Percentiles rank a stretch among this genome's conserved stretches.
These are phyloP conservation scores for Drosophila setosimentum DNA, from an alignment of 2,888 invertebrate genomes.

Conservation along the genomic window DNA sequence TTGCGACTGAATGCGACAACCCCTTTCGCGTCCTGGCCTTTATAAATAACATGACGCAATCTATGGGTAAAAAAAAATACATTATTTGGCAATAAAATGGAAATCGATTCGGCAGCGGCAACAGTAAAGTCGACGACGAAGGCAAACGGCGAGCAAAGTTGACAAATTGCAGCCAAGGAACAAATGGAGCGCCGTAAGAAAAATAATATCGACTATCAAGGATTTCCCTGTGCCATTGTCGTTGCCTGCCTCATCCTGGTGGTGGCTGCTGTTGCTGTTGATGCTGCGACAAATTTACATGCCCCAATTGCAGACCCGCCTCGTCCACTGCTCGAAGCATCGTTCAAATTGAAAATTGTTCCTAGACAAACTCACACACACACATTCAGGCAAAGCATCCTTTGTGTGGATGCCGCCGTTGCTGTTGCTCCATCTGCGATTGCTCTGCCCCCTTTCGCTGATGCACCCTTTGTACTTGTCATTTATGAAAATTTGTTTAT, in stretches of 20 bases:
- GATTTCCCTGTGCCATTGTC: constrained; percentile 66
- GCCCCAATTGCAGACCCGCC: constrained; percentile 71
- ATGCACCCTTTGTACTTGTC: constrained; percentile 74
- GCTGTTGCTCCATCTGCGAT: constrained; percentile 41
- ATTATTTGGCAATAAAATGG: constrained; percentile 83
- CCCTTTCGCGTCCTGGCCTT: constrained; percentile 48
- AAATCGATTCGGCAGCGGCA: constrained; percentile 69
- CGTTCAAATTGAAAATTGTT: constrained; percentile 75
- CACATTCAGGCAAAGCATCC: constrained; percentile 51
- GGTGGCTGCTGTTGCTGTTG: constrained; percentile 24
- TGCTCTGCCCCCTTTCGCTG: constrained; percentile 12
- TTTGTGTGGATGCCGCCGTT: constrained; percentile 57
- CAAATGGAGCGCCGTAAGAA: constrained; percentile 80
- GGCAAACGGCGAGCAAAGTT: constrained; percentile 69
- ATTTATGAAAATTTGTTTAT: constrained; percentile 83
- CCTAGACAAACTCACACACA: constrained; percentile 47
- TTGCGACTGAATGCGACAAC: constrained; percentile 34
- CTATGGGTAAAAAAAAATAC: constrained; percentile 71
- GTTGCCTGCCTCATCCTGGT: constrained; percentile 33
- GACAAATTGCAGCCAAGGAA: constrained; percentile 78
- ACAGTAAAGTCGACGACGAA: constrained; percentile 19
- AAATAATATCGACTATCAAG: constrained; percentile 80
- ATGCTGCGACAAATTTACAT: constrained; percentile 76
- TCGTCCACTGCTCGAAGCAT: constrained; percentile 68
- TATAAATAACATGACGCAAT: constrained; percentile 83